A percentile compares a stretch with the other conserved stretches of the same genome.
phyloP scores from a whole-genome alignment of 2,797 vertebrate species.

The Huso huso region DNA sequence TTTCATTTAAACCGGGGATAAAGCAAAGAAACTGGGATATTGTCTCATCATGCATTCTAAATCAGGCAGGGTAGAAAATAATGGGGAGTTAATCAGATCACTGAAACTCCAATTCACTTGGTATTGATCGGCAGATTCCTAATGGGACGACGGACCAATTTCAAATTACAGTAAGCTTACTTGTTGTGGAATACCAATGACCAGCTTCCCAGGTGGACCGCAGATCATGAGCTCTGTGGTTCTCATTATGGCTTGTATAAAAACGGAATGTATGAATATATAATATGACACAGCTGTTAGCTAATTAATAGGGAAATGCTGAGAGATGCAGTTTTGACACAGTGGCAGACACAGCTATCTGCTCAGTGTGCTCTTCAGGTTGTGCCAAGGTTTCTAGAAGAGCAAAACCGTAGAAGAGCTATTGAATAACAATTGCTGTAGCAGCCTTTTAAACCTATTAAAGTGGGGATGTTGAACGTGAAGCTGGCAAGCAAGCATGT shows the following conservation, averaged over 20 bases:
- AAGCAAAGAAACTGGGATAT: conserved; percentile 74
- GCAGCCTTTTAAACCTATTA: conserved; percentile 14
- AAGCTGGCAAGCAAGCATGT: conserved; percentile 10
- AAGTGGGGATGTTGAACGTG: conserved; percentile 11
- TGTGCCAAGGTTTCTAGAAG: conserved; percentile 21
- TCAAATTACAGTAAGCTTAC: conserved; percentile 81
- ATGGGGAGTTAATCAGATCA: conserved; percentile 97
- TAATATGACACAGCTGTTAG: conserved; percentile 59
- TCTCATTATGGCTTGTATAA: conserved; percentile 29
- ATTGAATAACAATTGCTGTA: conserved; percentile 10
- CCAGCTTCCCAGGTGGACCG: conserved; percentile 41
- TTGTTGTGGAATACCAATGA: conserved; percentile 77
- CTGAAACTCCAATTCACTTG: conserved; percentile 90
- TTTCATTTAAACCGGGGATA: conserved; percentile 73
- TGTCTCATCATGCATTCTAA: conserved; percentile 84
- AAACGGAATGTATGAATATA: conserved; percentile 36
- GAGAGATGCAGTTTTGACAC: conserved; percentile 46
- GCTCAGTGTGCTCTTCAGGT: neutral
- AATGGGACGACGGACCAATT: conserved; percentile 81
- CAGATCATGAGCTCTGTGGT: conserved; percentile 32
- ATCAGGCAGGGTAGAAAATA: conserved; percentile 81
- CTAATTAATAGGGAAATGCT: conserved; percentile 71
- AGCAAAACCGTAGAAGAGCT: conserved; percentile 15
- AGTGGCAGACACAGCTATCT: neutral
- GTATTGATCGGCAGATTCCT: conserved; percentile 86